Evolutionary conservation across 2,888 invertebrate genomes (phyloP).

Genomic region (Pemphredon lugubris): DNA sequence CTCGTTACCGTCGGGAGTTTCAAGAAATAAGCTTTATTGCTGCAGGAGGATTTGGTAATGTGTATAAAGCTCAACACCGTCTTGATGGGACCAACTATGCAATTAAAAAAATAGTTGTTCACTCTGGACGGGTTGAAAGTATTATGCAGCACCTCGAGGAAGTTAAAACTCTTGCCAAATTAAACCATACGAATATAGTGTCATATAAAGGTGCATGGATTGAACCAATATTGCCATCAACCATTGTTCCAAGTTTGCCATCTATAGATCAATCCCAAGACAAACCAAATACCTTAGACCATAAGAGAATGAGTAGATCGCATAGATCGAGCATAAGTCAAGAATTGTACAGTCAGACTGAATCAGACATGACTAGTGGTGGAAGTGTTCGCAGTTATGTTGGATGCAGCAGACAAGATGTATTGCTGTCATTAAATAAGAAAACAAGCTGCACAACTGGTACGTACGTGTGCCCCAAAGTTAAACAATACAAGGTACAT

Average conservation of each 20-base stretch:
- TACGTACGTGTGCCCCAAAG: conserved; percentile 45
- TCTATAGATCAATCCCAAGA: not conserved
- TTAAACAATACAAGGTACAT: not conserved
- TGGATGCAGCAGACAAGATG: conserved; percentile 7
- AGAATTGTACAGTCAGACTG: conserved; percentile 6
- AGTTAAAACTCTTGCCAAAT: conserved; percentile 90
- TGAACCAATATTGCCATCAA: conserved; percentile 82
- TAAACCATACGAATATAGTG: conserved; percentile 91
- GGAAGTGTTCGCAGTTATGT: conserved; percentile 10
- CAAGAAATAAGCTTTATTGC: conserved; percentile 87
- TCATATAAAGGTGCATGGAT: conserved; percentile 93
- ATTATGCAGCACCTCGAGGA: conserved; percentile 87
- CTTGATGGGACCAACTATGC: conserved; percentile 91
- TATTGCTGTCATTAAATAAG: conserved; percentile 2
- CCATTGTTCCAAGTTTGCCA: conserved; percentile 19
- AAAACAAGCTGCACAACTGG: conserved; percentile 43
- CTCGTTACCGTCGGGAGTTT: conserved; percentile 87
- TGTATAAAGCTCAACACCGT: conserved; percentile 88
- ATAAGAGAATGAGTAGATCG: not conserved
- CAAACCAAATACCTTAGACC: not conserved
- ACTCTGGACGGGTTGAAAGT: conserved; percentile 85
- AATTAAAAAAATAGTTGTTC: conserved; percentile 88
- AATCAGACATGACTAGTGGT: conserved; percentile 1
- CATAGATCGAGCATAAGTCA: conserved; percentile 28
- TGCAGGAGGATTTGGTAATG: conserved; percentile 89